Evolutionary conservation across 2,113 vertebrate genomes (phyloP).

Genomic region (Lates calcarifer): DNA sequence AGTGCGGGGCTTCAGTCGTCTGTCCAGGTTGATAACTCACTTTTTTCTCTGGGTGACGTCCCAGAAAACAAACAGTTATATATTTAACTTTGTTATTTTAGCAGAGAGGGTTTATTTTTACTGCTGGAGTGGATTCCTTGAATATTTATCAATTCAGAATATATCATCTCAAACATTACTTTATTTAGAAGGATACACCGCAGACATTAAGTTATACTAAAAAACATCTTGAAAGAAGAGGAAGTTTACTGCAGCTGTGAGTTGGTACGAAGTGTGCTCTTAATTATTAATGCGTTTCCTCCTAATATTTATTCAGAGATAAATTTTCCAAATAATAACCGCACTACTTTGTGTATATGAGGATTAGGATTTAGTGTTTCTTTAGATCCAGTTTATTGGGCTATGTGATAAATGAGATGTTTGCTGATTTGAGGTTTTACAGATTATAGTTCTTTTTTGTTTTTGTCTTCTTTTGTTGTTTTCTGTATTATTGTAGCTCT

Average conservation of each 20-base stretch:
- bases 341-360: not conserved
- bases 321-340: not conserved
- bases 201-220: not conserved
- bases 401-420: not conserved
- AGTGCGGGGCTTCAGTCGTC: not conserved
- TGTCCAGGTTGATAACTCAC: not conserved
- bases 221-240: not conserved
- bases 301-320: not conserved
- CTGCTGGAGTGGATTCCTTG: not conserved
- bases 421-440: not conserved
- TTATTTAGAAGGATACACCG: not conserved
- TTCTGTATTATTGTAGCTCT: not conserved
- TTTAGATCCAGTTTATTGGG: not conserved
- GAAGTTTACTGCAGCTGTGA: not conserved
- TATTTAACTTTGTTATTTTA: conserved; percentile 2
- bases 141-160: conserved; percentile 11
- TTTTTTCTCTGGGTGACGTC: not conserved
- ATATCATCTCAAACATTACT: not conserved
- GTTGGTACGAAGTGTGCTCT: not conserved
- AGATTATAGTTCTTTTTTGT: not conserved
- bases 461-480: not conserved
- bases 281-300: conserved; percentile 4
- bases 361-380: not conserved
- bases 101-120: not conserved
- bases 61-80: not conserved